Evolutionary conservation across 2,888 invertebrate genomes (phyloP), one percentile per base, ranked within the genome.

Genomic region (Morpho helenor): DNA sequence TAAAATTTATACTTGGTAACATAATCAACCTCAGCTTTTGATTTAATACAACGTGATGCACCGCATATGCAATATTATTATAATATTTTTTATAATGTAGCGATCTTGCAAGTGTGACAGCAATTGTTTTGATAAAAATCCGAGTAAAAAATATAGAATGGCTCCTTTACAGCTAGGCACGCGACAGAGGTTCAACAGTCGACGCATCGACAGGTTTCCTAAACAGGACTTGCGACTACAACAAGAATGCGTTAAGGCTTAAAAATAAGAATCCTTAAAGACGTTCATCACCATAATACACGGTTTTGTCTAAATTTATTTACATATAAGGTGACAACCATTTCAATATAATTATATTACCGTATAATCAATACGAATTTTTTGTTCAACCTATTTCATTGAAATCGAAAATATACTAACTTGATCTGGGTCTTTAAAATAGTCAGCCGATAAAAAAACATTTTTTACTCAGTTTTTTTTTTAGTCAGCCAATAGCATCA

Each of bases 141-240:
- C 48, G 8, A 9, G n/a, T 22, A 40, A 50, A 47, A n/a, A 51
- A 10, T 46, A 9, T 8, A 23, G n/a, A 39, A 48, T 58, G 55
- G 66, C 76, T 63, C 70, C 68, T 68, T 67, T 68, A 75, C 64
- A 62, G 61, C 62, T 70, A 77, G 79, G 79, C 82, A 84, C 82
- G 82, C 78, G 84, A 77, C 82, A 72, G 59, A 64, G 62, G 67
- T 60, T 68, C 70, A 66, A 68, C 70, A 69, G 64, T 70, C 73
- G 70, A 68, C 64, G 71, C 74, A 72, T 76, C 77, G 79, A 79
- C 84, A 74, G 70, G 81, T 82, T 84, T 82, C 84, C 82, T 77
- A 78, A 82, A 80, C 71, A 72, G 83, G 82, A 72, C 65, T 69
- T 42, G 67, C 31, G 61, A 62, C 68, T 66, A 68, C 70, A 67